These are phyloP conservation scores for Euzetes globulus DNA, from an alignment of 2,888 invertebrate species.

Conservation along the genomic window DNA sequence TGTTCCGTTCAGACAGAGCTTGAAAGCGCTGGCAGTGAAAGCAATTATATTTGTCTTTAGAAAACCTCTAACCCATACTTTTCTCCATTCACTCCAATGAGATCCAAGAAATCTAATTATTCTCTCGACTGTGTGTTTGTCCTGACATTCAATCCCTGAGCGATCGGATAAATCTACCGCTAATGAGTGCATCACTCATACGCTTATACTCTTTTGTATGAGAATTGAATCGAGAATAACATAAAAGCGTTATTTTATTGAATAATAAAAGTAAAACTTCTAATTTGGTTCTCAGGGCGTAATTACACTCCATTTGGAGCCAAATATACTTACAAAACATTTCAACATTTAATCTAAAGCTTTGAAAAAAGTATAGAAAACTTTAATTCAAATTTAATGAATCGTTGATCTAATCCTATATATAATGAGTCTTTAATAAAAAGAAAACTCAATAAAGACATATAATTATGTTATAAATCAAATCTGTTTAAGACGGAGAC, in stretches of 20 bases:
- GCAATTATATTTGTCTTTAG: constrained; percentile 23
- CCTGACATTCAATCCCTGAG: background rate
- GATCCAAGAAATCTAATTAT: constrained; percentile 25
- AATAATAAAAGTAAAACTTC: constrained; percentile 20
- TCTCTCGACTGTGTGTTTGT: background rate
- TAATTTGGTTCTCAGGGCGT: constrained; percentile 1
- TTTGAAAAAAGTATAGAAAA: background rate
- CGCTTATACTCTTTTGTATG: background rate
- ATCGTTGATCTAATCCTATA: background rate
- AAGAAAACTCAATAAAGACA: background rate
- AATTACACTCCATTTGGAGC: background rate
- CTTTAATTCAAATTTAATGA: constrained; percentile 13
- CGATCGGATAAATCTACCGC: constrained; percentile 3
- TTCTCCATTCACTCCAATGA: constrained; percentile 2
- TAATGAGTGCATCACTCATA: constrained; percentile 10
- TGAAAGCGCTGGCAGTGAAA: background rate
- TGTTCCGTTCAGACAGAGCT: background rate
- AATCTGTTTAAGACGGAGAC: constrained; percentile 6
- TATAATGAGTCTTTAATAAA: constrained; percentile 4
- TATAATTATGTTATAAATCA: background rate
- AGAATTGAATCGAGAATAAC: constrained; percentile 1
- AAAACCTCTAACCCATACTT: constrained; percentile 20
- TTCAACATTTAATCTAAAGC: background rate
- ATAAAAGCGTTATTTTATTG: constrained; percentile 11
- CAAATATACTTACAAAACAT: background rate